Percentiles rank a stretch among this genome's conserved stretches.
Conservation (phyloP, 2,888 invertebrate species). For the Pasiphila rectangulata region DNA sequence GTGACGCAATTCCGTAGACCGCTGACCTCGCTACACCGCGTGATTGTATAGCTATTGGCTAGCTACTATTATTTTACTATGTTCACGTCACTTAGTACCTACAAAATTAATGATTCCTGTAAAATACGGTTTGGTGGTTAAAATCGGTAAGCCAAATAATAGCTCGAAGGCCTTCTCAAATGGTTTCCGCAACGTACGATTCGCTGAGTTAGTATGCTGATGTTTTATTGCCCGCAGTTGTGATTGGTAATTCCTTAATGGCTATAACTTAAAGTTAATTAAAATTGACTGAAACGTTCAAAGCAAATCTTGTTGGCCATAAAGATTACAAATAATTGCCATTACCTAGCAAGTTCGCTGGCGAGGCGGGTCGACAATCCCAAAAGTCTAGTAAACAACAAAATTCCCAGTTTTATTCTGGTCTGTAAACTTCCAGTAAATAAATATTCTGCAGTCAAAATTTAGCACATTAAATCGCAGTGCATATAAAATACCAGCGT, state of each 20-base stretch:
- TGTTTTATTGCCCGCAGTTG: not conserved
- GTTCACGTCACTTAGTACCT: not conserved
- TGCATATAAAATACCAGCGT: not conserved
- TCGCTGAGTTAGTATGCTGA: not conserved
- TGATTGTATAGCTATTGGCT: slow-evolving; percentile 45
- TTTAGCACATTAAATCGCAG: not conserved
- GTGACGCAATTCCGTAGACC: slow-evolving; percentile 59
- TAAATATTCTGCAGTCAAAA: too few species aligned
- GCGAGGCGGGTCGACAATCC: too few species aligned
- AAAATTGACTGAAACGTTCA: too few species aligned
- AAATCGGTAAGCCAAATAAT: not conserved
- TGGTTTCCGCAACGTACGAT: slow-evolving; percentile 3
- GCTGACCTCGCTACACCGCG: slow-evolving; percentile 51
- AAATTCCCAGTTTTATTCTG: too few species aligned
- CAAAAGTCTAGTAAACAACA: too few species aligned
- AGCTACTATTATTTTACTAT: slow-evolving; percentile 50
- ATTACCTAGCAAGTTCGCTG: too few species aligned
- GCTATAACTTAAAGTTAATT: too few species aligned
- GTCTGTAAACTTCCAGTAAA: too few species aligned
- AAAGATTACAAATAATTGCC: too few species aligned
- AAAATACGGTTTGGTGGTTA: not conserved
- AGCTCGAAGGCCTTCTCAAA: not conserved
- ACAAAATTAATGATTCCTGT: slow-evolving; percentile 2
- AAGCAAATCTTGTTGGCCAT: too few species aligned
- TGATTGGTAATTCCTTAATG: not conserved